A percentile compares a stretch with the other conserved stretches of the same genome.
Conservation (phyloP, 2,888 invertebrate species). For the Oligia strigilis region DNA sequence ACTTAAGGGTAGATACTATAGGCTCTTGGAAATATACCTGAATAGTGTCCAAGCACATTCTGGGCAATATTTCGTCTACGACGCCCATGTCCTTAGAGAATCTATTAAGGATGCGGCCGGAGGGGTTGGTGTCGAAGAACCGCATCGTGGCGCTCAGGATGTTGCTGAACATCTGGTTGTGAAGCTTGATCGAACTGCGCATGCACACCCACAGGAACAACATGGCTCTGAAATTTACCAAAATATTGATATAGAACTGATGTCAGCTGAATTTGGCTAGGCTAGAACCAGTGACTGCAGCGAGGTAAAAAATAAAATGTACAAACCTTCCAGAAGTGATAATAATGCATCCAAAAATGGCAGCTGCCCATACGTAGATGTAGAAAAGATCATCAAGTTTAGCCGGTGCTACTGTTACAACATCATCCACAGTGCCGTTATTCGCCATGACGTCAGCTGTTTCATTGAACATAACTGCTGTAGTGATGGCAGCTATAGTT, state of each 20-base stretch:
- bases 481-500: too few species aligned
- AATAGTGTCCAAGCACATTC: slow-evolving; percentile 92
- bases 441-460: too few species aligned
- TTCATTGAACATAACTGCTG: not conserved
- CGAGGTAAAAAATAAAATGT: not conserved
- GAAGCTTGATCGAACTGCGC: slow-evolving; percentile 93
- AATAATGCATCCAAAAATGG: too few species aligned
- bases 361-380: too few species aligned
- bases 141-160: slow-evolving; percentile 94
- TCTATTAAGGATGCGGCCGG: slow-evolving; percentile 95
- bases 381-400: too few species aligned
- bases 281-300: not conserved
- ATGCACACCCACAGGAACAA: slow-evolving; percentile 94
- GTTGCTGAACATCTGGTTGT: slow-evolving; percentile 94
- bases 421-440: too few species aligned
- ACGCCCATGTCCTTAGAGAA: slow-evolving; percentile 96
- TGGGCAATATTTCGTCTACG: slow-evolving; percentile 93
- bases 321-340: too few species aligned
- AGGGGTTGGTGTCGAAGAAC: slow-evolving; percentile 96
- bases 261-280: not conserved
- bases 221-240: slow-evolving; percentile 89
- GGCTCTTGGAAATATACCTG: slow-evolving; percentile 81
- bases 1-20: too few species aligned
- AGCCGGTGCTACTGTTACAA: too few species aligned
- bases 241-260: not conserved